Conservation (phyloP, 2,113 vertebrate species). For the Colinus virginianus region DNA sequence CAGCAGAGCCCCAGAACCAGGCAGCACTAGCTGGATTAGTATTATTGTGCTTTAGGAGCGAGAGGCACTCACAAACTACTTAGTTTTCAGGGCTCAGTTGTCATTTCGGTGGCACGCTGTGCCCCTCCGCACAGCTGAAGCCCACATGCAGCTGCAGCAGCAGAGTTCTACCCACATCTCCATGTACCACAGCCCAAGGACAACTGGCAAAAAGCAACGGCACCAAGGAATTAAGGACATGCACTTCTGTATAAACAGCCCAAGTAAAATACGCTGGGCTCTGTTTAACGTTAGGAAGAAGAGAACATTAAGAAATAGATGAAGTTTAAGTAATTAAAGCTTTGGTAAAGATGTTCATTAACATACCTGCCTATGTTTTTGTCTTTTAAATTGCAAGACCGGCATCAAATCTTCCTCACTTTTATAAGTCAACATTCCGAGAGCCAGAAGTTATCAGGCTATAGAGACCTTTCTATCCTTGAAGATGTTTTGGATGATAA, state of each 20-base stretch:
- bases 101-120: rapidly evolving
- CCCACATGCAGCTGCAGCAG: rapidly evolving
- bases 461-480: background rate
- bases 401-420: background rate
- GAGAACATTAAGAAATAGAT: background rate
- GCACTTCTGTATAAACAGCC: background rate
- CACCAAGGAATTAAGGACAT: background rate
- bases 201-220: rapidly evolving
- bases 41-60: background rate
- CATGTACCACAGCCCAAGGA: rapidly evolving
- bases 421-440: background rate
- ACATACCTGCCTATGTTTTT: background rate
- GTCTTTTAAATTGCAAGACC: background rate
- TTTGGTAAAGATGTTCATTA: background rate
- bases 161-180: background rate
- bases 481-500: background rate
- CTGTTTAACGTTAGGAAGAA: background rate
- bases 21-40: rapidly evolving
- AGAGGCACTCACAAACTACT: background rate
- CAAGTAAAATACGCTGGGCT: background rate
- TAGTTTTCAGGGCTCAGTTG: rapidly evolving
- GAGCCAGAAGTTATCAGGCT: background rate
- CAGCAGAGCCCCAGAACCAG: background rate
- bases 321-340: background rate
- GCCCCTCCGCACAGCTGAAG: rapidly evolving